Evolutionary conservation across 2,888 invertebrate genomes (phyloP).

Genomic region (Zaprionus obscuricornis): DNA sequence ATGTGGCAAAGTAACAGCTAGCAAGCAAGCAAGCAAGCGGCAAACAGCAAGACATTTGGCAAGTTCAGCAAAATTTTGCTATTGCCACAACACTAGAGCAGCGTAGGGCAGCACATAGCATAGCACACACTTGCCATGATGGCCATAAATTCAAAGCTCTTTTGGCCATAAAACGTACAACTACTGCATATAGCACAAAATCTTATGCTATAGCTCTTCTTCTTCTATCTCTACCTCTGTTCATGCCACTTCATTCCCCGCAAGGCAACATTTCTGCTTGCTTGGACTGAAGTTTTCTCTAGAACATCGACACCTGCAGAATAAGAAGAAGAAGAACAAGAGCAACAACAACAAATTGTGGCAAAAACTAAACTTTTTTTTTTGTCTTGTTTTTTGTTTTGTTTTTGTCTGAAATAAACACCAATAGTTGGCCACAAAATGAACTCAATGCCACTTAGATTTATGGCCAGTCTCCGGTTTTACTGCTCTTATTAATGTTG

Average conservation of each 20-base stretch:
- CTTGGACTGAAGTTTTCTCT: too few relatives aligned
- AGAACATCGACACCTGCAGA: constrained; percentile 37
- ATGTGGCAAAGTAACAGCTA: constrained; percentile 28
- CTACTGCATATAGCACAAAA: constrained; percentile 38
- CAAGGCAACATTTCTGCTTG: neutral
- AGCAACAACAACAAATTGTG: constrained; percentile 11
- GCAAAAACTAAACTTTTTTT: constrained; percentile 34
- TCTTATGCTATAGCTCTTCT: constrained; percentile 21
- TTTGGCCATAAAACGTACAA: constrained; percentile 51
- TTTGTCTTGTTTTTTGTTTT: constrained; percentile 9
- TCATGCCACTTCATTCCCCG: neutral
- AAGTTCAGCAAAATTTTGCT: constrained; percentile 61
- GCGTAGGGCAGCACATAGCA: too few relatives aligned
- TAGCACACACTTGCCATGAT: constrained; percentile 51
- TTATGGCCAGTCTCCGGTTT: constrained; percentile 53
- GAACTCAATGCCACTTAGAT: constrained; percentile 53
- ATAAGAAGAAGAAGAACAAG: too few relatives aligned
- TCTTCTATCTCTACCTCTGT: neutral
- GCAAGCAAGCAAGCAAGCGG: constrained; percentile 4
- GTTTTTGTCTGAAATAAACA: constrained; percentile 41
- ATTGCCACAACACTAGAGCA: constrained; percentile 33
- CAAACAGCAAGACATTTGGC: constrained; percentile 44
- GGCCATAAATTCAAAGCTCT: constrained; percentile 63
- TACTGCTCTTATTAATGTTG: constrained; percentile 30
- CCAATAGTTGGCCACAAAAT: constrained; percentile 33